Percentiles rank a stretch among this genome's conserved stretches.
These are phyloP conservation scores for Lepus americanus DNA, from an alignment of 2,113 vertebrate genomes.

Conservation along the genomic window DNA sequence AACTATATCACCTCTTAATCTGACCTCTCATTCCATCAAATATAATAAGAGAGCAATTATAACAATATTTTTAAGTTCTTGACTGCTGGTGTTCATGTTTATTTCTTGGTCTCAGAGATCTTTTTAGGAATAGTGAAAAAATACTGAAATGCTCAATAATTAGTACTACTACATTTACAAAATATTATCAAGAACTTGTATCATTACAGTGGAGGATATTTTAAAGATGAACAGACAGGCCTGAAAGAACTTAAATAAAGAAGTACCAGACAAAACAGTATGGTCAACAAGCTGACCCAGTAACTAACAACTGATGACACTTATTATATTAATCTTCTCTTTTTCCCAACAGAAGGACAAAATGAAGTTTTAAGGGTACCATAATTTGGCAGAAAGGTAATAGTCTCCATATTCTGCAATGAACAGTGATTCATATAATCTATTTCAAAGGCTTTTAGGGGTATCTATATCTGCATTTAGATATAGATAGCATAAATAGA, in stretches of 20 bases:
- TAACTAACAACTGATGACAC: conserved; percentile 28
- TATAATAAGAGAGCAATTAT: not conserved
- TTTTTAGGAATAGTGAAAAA: conserved; percentile 32
- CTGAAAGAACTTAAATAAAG: conserved; percentile 15
- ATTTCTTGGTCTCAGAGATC: conserved; percentile 15
- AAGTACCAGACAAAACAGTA: not conserved
- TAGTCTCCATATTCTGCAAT: conserved; percentile 23
- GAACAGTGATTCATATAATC: conserved; percentile 13
- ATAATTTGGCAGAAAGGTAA: conserved; percentile 6
- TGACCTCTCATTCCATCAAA: conserved; percentile 42
- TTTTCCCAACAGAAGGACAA: conserved; percentile 41
- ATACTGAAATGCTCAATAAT: conserved; percentile 27
- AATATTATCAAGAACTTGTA: conserved; percentile 35
- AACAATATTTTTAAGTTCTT: conserved; percentile 40
- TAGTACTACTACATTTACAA: conserved; percentile 50
- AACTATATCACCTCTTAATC: not conserved
- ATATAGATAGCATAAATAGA: not conserved
- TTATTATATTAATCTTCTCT: not conserved
- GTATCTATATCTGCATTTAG: not conserved
- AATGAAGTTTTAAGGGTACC: not conserved
- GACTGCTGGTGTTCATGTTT: not conserved
- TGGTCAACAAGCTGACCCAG: not conserved
- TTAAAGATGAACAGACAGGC: not conserved
- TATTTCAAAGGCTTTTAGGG: not conserved
- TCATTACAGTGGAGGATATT: not conserved